Conservation (phyloP, 92 coral and sea anemone species). For the Muricea muricata region DNA sequence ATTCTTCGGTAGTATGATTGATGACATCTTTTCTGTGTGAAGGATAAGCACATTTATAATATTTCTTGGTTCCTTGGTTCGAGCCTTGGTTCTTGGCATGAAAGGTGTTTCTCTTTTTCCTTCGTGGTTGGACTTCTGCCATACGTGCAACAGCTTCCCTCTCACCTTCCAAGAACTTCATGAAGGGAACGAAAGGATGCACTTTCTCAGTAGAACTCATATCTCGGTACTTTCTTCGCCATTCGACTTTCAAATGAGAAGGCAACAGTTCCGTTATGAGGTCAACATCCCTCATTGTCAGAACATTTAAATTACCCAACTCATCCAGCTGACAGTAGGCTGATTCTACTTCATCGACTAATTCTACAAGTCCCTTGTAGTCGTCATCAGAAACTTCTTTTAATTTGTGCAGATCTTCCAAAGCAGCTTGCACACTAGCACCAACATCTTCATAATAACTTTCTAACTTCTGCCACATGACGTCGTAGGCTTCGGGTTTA, state of each 20-base stretch:
- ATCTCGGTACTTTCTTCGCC: not conserved
- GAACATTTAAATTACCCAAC: conserved; percentile 7
- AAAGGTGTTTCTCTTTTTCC: not conserved
- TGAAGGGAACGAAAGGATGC: not conserved
- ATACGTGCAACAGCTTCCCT: conserved; percentile 15
- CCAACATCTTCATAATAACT: conserved; percentile 29
- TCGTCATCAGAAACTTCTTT: conserved; percentile 24
- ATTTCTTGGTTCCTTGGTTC: not conserved
- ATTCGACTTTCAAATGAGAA: not conserved
- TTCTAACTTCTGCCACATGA: conserved; percentile 39
- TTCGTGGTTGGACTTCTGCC: not conserved
- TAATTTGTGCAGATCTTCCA: conserved; percentile 20
- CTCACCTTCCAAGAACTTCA: not conserved
- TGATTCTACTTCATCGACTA: conserved; percentile 27
- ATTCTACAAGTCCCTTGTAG: conserved; percentile 18
- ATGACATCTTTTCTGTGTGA: conserved; percentile 37
- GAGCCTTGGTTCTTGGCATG: not conserved
- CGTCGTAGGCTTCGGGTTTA: conserved; percentile 22
- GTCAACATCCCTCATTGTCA: conserved; percentile 41
- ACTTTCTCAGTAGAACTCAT: not conserved
- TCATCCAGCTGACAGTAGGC: conserved; percentile 19
- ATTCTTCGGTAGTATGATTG: conserved; percentile 28
- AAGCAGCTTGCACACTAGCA: conserved; percentile 20
- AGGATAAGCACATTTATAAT: conserved; percentile 22
- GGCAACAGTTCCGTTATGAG: not conserved